phyloP scores from a whole-genome alignment of 2,888 invertebrate genomes.

The Peribatodes rhomboidaria region DNA sequence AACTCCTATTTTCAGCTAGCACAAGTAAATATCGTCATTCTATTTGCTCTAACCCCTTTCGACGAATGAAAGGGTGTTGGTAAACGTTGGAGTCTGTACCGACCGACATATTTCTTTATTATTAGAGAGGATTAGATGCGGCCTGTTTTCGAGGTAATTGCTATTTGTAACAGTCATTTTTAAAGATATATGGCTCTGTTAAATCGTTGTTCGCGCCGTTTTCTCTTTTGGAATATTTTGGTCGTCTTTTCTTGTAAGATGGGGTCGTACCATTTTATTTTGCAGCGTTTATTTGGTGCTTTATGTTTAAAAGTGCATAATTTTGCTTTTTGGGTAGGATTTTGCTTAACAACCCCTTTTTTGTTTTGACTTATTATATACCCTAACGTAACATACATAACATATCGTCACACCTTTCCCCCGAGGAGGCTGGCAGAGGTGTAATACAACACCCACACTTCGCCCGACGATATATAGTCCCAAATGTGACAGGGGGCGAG shows the following conservation, averaged over 20 bases:
- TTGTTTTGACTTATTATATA: too few relatives aligned
- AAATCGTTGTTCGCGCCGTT: constrained; percentile 40
- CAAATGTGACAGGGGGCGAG: too few relatives aligned
- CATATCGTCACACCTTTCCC: too few relatives aligned
- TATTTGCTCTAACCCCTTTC: background rate
- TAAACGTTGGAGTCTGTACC: constrained; percentile 40
- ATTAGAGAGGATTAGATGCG: constrained; percentile 51
- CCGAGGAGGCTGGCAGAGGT: too few relatives aligned
- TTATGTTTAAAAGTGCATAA: background rate
- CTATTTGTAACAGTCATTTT: constrained; percentile 65
- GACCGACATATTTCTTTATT: constrained; percentile 59
- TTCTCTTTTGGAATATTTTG: constrained; percentile 34
- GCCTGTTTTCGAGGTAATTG: constrained; percentile 56
- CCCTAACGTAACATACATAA: too few relatives aligned
- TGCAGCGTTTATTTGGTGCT: background rate
- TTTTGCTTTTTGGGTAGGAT: background rate
- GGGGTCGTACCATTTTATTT: constrained; percentile 15
- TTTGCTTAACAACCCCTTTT: too few relatives aligned
- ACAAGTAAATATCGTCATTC: background rate
- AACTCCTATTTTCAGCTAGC: background rate
- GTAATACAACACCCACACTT: too few relatives aligned
- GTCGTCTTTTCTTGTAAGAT: constrained; percentile 26
- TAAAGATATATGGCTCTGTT: constrained; percentile 56
- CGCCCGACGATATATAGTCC: too few relatives aligned
- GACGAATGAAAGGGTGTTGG: constrained; percentile 55